A percentile compares a stretch with the other conserved stretches of the same genome.
Conservation (phyloP, 2,797 vertebrate species). For the Loris lydekkerianus region DNA sequence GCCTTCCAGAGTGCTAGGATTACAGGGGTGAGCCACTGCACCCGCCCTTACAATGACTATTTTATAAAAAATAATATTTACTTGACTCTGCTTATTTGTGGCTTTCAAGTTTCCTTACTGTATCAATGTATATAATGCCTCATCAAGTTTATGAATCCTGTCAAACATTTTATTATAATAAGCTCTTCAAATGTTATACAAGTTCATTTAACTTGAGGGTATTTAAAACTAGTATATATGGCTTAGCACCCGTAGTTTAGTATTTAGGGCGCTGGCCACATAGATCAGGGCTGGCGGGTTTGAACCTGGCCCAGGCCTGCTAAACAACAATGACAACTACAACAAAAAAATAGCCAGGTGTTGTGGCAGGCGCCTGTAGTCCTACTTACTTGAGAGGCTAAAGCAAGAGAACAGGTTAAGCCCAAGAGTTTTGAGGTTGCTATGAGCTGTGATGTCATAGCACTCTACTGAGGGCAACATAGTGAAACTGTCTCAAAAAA, state of each 20-base stretch:
- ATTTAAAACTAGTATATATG: conserved; percentile 1
- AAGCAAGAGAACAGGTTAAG: neutral
- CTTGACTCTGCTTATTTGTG: neutral
- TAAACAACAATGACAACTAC: no score
- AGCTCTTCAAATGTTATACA: conserved; percentile 50
- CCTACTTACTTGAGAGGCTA: no score
- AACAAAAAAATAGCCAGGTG: no score
- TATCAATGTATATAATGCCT: conserved; percentile 30
- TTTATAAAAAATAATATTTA: conserved; percentile 42
- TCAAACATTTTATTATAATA: conserved; percentile 64
- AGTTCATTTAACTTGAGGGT: conserved; percentile 55
- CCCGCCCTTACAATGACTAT: neutral
- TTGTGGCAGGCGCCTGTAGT: no score
- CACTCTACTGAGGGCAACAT: neutral
- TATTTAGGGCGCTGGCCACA: no score
- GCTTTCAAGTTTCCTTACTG: conserved; percentile 33
- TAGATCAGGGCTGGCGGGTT: no score
- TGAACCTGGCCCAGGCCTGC: no score
- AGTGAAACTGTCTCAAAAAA: no score
- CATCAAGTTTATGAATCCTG: conserved; percentile 44
- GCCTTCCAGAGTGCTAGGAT: no score
- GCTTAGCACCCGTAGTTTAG: no score
- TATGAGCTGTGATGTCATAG: neutral
- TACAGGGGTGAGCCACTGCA: no score
- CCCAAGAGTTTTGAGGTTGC: neutral